phyloP scores from a whole-genome alignment of 2,113 vertebrate species.

The Lanius collurio region DNA sequence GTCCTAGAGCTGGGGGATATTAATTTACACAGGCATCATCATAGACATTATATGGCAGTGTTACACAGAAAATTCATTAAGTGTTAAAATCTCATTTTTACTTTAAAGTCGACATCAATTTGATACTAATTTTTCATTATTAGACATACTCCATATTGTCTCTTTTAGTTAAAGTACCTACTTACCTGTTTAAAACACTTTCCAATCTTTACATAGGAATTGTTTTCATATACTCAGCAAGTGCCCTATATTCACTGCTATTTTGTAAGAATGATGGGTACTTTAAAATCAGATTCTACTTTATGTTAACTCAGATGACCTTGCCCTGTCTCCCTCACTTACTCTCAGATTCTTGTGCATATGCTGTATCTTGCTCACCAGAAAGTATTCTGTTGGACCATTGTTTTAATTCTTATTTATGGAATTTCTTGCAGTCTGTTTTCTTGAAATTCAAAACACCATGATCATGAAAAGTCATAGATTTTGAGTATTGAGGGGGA shows the following conservation, averaged over 20 bases:
- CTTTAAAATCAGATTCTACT: not conserved
- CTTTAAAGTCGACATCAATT: not conserved
- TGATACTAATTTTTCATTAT: not conserved
- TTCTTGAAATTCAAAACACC: not conserved
- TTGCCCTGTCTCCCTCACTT: not conserved
- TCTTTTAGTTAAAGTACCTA: not conserved
- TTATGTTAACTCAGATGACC: not conserved
- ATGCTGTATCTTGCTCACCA: accelerated
- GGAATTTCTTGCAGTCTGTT: not conserved
- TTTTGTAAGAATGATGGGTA: not conserved
- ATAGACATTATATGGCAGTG: not conserved
- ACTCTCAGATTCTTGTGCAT: not conserved
- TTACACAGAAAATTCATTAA: not conserved
- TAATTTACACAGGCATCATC: not conserved
- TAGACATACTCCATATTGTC: not conserved
- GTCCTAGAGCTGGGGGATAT: not conserved
- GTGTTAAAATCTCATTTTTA: not conserved
- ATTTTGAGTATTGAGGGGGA: not conserved
- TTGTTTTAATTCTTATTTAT: not conserved
- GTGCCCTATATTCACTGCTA: not conserved
- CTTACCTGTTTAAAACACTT: not conserved
- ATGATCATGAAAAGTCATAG: accelerated
- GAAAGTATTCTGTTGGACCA: not conserved
- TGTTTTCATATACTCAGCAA: not conserved
- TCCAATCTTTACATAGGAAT: not conserved